Percentiles rank a stretch among this genome's conserved stretches.
Evolutionary conservation across 2,113 vertebrate genomes (phyloP).

Genomic region (Pelobates fuscus): DNA sequence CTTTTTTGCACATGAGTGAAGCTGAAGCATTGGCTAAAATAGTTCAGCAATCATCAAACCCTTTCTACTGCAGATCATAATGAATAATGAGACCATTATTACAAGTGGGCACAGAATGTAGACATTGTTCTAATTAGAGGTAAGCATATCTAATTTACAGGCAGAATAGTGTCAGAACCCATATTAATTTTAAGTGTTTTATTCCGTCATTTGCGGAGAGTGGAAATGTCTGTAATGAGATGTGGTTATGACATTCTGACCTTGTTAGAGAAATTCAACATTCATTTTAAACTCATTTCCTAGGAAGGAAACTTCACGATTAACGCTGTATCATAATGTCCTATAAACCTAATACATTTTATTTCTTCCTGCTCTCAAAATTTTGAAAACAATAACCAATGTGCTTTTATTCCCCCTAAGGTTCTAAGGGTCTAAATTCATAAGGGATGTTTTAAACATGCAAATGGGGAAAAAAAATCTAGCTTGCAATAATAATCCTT

Average conservation of each 20-base stretch:
- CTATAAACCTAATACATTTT: too few relatives aligned
- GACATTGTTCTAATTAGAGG: conserved; percentile 21
- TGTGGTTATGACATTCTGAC: neutral
- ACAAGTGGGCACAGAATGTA: neutral
- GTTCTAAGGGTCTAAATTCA: too few relatives aligned
- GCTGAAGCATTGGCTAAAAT: neutral
- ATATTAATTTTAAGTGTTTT: conserved; percentile 15
- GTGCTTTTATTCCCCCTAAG: too few relatives aligned
- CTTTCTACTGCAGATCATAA: neutral
- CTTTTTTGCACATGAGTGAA: neutral
- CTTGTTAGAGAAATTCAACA: conserved; percentile 22
- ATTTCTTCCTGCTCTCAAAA: too few relatives aligned
- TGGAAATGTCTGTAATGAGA: neutral
- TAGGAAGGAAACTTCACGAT: neutral
- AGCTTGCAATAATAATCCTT: too few relatives aligned
- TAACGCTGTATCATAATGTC: too few relatives aligned
- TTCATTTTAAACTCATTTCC: conserved; percentile 16
- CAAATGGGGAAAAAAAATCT: too few relatives aligned
- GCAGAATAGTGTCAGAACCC: neutral
- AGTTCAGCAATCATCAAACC: neutral
- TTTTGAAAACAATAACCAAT: too few relatives aligned
- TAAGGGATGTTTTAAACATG: too few relatives aligned
- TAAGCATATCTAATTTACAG: conserved; percentile 15
- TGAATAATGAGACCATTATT: conserved; percentile 15
- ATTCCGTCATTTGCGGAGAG: neutral